These are phyloP conservation scores for Eudyptes chrysolophus DNA, from an alignment of 2,113 vertebrate species.

Conservation along the genomic window DNA sequence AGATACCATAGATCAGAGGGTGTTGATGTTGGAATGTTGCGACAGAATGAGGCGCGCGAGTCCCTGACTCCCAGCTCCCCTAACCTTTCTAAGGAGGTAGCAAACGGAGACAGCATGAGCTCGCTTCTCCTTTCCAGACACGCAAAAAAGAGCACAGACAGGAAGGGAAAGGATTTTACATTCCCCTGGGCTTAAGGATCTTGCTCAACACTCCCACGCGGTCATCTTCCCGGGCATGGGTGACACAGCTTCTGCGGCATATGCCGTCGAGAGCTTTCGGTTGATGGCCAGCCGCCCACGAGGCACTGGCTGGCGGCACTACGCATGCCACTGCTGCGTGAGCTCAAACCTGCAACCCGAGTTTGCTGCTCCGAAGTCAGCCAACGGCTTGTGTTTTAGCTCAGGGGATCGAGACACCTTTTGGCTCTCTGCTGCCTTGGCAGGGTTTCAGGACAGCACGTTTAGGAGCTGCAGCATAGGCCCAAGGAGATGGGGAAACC, in stretches of 20 bases:
- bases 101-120: fast-evolving
- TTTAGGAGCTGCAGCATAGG: neutral
- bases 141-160: neutral
- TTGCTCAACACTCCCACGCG: neutral
- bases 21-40: slow-evolving; percentile 52
- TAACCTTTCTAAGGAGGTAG: neutral
- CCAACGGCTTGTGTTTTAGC: neutral
- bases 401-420: neutral
- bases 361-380: neutral
- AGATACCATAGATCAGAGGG: slow-evolving; percentile 56
- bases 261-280: fast-evolving
- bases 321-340: fast-evolving
- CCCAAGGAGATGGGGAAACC: neutral
- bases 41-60: neutral
- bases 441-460: fast-evolving
- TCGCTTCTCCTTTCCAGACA: neutral
- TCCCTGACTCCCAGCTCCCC: slow-evolving; percentile 19
- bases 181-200: neutral
- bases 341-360: neutral
- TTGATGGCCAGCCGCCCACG: fast-evolving
- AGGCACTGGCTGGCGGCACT: neutral
- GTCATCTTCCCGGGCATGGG: neutral
- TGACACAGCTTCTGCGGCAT: neutral
- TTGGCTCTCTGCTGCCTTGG: neutral
- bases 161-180: neutral